These are phyloP conservation scores for Labeo catla DNA, from an alignment of 2,113 vertebrate species.

Conservation along the genomic window DNA sequence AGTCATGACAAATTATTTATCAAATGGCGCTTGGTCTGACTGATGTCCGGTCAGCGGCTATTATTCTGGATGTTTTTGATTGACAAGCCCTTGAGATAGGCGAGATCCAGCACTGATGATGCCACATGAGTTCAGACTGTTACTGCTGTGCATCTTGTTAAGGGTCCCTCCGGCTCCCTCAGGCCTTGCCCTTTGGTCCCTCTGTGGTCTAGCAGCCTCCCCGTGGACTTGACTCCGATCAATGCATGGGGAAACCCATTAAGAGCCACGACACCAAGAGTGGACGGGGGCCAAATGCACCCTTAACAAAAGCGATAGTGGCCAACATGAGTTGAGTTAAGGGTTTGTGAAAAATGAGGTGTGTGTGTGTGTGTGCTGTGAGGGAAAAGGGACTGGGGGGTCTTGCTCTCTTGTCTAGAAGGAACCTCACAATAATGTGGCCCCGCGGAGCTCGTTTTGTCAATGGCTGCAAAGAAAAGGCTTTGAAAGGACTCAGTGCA, in stretches of 20 bases:
- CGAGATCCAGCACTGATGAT: neutral
- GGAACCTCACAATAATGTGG: conserved; percentile 44
- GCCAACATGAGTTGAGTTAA: conserved; percentile 28
- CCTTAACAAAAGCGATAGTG: conserved; percentile 50
- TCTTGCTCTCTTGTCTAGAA: conserved; percentile 18
- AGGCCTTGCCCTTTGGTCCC: conserved; percentile 30
- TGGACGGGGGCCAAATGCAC: conserved; percentile 36
- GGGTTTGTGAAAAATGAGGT: conserved; percentile 8
- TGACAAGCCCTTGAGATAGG: conserved; percentile 29
- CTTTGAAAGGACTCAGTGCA: conserved; percentile 50
- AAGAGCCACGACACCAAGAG: neutral
- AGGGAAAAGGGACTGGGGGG: neutral
- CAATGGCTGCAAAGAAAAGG: conserved; percentile 39
- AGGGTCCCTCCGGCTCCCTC: conserved; percentile 16
- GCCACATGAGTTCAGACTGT: conserved; percentile 27
- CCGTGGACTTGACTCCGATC: conserved; percentile 29
- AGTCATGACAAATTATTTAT: conserved; percentile 19
- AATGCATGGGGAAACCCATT: conserved; percentile 26
- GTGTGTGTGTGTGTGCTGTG: neutral
- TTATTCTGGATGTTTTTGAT: conserved; percentile 40
- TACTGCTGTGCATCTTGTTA: conserved; percentile 4
- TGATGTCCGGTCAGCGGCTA: conserved; percentile 13
- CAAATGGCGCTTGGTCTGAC: neutral
- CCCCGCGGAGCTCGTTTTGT: conserved; percentile 32
- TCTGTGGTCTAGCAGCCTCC: conserved; percentile 20